Base-by-base conservation (phyloP, 2,113 vertebrate genomes). In the Hippocampus guttulatus region DNA sequence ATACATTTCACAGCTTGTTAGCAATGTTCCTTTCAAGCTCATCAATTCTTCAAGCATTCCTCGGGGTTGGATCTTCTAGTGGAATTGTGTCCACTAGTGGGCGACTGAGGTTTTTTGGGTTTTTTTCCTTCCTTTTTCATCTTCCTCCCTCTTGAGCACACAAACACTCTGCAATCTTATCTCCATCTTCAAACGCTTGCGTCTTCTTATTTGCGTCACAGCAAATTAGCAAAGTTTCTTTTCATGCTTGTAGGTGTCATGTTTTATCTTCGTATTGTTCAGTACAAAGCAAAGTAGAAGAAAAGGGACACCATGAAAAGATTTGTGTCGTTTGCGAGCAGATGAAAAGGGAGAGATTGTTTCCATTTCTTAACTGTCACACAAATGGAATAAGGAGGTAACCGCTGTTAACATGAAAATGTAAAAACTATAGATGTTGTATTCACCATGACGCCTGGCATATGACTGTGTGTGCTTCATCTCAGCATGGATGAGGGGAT, bases 141-240 rank as follows among this genome's bases (percentile, higher is more conserved):
- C 63, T 58, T 11, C 16, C 41, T 47, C n/a, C 6, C 21, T 41
- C n/a, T 20, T 55, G 15, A 45, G 16, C 82, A 84, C 47, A 79
- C 84, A 85, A 85, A 81, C 79, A 76, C 84, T 86, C 85, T 89
- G 71, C 84, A 89, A 90, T 91, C 89, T 90, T 91, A 92, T 92
- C 89, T 92, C 71, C 81, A 91, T 92, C 88, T 91, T 91, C 90
- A 91, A 91, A 92, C 88, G 84, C 85, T 85, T 69, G 70, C 81
- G 81, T 84, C 85, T 85, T 81, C 85, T 88, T 85, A 85, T 90
- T 90, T 87, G 84, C 75, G 88, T 85, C 83, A 87, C 85, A 88
- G 79, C 66, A 8, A 81, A 92, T 92, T 92, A 90, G 75, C 78
- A 68, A 80, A 84, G 80, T 84, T 87, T 87, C 75, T 84, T 85